These are phyloP conservation scores for Betta splendens DNA, from an alignment of 2,797 vertebrate species.

Conservation along the genomic window DNA sequence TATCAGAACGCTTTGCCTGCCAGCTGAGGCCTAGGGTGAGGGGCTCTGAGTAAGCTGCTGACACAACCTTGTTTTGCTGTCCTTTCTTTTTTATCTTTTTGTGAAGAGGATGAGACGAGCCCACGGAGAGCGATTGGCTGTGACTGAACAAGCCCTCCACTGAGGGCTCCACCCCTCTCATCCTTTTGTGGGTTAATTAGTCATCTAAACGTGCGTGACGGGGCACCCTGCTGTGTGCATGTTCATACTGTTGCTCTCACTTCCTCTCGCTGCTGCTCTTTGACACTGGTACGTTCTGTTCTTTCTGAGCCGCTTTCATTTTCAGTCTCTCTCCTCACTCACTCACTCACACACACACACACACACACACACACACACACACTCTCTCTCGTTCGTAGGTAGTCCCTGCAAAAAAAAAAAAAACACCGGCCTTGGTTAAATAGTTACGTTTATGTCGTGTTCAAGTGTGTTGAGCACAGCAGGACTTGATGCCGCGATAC, in stretches of 20 bases:
- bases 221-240: conserved; percentile 14
- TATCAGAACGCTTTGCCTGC: no score
- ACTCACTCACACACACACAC: no score
- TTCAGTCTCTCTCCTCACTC: conserved; percentile 39
- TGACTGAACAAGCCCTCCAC: conserved; percentile 70
- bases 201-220: conserved; percentile 44
- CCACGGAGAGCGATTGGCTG: conserved; percentile 67
- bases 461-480: no score
- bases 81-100: conserved; percentile 3
- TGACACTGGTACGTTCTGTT: no score
- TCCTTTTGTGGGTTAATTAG: conserved; percentile 64
- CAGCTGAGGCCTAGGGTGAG: conserved; percentile 68
- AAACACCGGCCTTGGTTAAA: no score
- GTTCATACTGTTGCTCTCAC: no score
- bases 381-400: no score
- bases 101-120: conserved; percentile 59
- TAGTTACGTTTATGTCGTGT: no score
- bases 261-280: no score
- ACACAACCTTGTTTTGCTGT: conserved; percentile 29
- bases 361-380: conserved; percentile 32
- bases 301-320: no score
- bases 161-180: conserved; percentile 61
- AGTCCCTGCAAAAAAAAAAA: no score
- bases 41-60: conserved; percentile 57
- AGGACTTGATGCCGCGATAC: no score